Evolutionary conservation across 2,113 vertebrate genomes (phyloP), one percentile per base, ranked within the genome.

Genomic region (Pseudopipra pipra): DNA sequence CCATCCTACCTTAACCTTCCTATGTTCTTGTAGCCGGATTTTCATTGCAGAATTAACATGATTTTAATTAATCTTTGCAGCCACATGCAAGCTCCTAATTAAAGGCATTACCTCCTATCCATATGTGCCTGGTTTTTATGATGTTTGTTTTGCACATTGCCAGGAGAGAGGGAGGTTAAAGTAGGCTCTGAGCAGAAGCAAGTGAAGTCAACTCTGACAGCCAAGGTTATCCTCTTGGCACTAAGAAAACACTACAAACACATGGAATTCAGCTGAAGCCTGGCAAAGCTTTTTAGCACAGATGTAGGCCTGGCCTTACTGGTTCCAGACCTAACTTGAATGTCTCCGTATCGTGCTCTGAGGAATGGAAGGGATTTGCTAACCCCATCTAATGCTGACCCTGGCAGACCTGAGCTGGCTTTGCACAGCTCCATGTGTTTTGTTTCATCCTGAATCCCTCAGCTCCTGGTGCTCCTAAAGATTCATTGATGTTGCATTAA

Each of bases 41-140:
- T 95, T 96, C 94, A 47, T 78, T 91, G 72, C 68, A 87, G 55
- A 75, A 88, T 74, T 90, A 55, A 14, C 90, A 68, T 35, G 35
- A 25, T 86, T 96, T 97, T 91, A 96, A 97, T 94, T 95, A 94
- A 62, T 75, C 59, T 93, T 91, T 95, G 68, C 85, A 96, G 89
- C 52, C 81, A 87, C 76, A 93, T 82, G 55, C 46, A 95, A 91
- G 31, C 5, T 78, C 30, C 56, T 61, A 95, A 58, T 96, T 96
- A 93, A 89, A 89, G 22, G 7, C 43, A 83, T 91, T 91, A 27
- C 72, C 58, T 95, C 63, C 74, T 95, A 37, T 39, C 83, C 94
- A 87, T 85, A 87, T 90, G 87, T 8, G 90, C 39, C 85, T 72
- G 55, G 5, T 35, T 95, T 93, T 95, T 84, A 76, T 75, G 79